Evolutionary conservation across 2,888 invertebrate species (phyloP), one percentile per base, ranked within the genome.

Genomic region (Tanypteryx hageni): DNA sequence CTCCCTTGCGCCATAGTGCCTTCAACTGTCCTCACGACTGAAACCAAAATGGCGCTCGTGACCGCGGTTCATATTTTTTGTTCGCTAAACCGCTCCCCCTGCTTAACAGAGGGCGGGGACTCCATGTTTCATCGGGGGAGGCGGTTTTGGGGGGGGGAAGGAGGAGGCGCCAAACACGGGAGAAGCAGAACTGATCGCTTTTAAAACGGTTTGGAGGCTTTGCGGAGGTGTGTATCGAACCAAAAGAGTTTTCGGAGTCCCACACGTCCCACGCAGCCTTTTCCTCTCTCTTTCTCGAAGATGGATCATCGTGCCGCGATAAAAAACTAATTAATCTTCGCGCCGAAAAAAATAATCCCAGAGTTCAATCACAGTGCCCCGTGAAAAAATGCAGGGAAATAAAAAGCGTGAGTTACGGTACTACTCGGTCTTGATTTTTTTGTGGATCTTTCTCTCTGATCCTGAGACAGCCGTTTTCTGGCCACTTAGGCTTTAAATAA

Each of bases 251-350:
- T n/a, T 56, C n/a, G 44, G 68, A 31, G 3, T 8, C 4, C 85
- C n/a, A 27, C 16, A 18, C 61, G 64, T 9, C 89, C n/a, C 64
- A 89, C 64, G 61, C 83, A 64, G 18, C 16, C 64, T 18, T 44
- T 31, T 31, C 85, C 57, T 57, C 85, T 61, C 61, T 61, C 86
- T 59, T 59, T 64, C 61, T 11, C 89, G 61, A 56, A 89, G 89
- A 68, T 89, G 89, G 89, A 89, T 89, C 89, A 68, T 64, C 64
- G 89, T 44, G 89, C 89, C n/a, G 89, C 89, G 89, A 89, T 89
- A 89, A 89, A 89, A 89, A 89, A 89, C 89, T 89, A 89, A 89
- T 89, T 89, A 89, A 89, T 89, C 89, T 89, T 31, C 68, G 89
- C 89, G 61, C 89, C n/a, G 89, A 14, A 44, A 64, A 89, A 64